These are phyloP conservation scores for Oceanodroma leucorhoa DNA, from an alignment of 2,797 vertebrate genomes.

Conservation along the genomic window DNA sequence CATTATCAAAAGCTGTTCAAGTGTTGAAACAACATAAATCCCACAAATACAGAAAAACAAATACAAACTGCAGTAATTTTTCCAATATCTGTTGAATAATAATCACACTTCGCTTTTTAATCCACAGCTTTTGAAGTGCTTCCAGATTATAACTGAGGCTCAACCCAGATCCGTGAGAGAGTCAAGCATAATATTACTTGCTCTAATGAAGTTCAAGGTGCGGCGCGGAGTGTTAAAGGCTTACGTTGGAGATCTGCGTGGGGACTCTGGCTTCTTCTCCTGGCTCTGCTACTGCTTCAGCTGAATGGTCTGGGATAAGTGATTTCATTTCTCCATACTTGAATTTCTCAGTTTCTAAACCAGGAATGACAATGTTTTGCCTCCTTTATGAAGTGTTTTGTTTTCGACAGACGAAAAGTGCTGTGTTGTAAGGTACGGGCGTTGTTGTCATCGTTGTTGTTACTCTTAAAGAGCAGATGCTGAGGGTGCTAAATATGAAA, in stretches of 20 bases:
- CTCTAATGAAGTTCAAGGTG: background rate
- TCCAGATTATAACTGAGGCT: background rate
- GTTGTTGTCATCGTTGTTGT: rapidly evolving
- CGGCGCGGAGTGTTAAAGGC: rapidly evolving
- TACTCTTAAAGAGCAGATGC: background rate
- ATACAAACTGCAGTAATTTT: slow-evolving; percentile 45
- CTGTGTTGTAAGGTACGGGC: background rate
- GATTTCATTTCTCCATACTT: background rate
- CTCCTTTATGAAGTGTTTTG: background rate
- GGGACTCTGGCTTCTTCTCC: background rate
- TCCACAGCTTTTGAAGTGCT: slow-evolving; percentile 25
- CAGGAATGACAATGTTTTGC: background rate
- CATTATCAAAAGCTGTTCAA: slow-evolving; percentile 64
- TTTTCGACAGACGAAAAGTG: background rate
- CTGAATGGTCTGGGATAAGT: background rate
- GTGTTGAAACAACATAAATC: slow-evolving; percentile 61
- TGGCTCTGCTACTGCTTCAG: background rate
- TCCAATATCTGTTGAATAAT: slow-evolving; percentile 39
- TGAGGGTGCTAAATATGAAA: background rate
- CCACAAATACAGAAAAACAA: slow-evolving; percentile 50
- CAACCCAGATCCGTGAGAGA: background rate
- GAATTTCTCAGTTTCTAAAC: background rate
- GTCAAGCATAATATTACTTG: background rate
- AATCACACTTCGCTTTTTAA: slow-evolving; percentile 19
- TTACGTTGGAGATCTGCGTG: rapidly evolving